Evolutionary conservation across 2,113 vertebrate species (phyloP).

Genomic region (Xenopus borealis): DNA sequence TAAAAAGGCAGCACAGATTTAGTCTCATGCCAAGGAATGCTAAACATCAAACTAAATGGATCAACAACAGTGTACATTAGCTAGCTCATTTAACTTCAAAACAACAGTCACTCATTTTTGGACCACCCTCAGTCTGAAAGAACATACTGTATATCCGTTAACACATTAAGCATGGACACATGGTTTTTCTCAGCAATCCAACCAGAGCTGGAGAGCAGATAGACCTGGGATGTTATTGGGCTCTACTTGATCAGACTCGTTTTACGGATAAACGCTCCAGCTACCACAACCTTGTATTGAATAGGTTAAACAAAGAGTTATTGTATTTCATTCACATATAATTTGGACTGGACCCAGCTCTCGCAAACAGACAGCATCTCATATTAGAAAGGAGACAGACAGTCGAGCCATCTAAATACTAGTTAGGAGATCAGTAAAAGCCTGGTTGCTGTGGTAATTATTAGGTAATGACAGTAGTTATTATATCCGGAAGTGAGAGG

Average conservation of each 20-base stretch:
- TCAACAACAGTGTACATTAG: slow-evolving; percentile 72
- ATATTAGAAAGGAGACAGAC: slow-evolving; percentile 44
- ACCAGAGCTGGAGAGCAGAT: slow-evolving; percentile 58
- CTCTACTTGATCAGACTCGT: slow-evolving; percentile 29
- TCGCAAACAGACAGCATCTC: slow-evolving; percentile 28
- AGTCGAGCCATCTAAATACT: slow-evolving; percentile 35
- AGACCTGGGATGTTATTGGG: slow-evolving; percentile 53
- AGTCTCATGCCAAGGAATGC: slow-evolving; percentile 71
- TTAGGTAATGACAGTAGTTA: slow-evolving; percentile 40
- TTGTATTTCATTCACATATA: slow-evolving; percentile 28
- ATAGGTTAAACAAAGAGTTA: slow-evolving; percentile 41
- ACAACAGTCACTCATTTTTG: slow-evolving; percentile 70
- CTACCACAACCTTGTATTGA: slow-evolving; percentile 7
- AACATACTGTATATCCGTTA: slow-evolving; percentile 58
- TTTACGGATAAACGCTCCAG: slow-evolving; percentile 6
- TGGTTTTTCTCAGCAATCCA: slow-evolving; percentile 58
- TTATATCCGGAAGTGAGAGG: slow-evolving; percentile 18
- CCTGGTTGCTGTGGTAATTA: slow-evolving; percentile 35
- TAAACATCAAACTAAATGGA: slow-evolving; percentile 67
- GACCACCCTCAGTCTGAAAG: slow-evolving; percentile 73
- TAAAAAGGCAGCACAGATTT: slow-evolving; percentile 68
- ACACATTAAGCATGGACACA: slow-evolving; percentile 57
- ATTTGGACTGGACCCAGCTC: slow-evolving; percentile 19
- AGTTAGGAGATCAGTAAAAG: slow-evolving; percentile 34
- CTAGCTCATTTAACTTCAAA: slow-evolving; percentile 70